Evolutionary conservation across 2,888 invertebrate species (phyloP).

Genomic region (Hypercompe scribonia): DNA sequence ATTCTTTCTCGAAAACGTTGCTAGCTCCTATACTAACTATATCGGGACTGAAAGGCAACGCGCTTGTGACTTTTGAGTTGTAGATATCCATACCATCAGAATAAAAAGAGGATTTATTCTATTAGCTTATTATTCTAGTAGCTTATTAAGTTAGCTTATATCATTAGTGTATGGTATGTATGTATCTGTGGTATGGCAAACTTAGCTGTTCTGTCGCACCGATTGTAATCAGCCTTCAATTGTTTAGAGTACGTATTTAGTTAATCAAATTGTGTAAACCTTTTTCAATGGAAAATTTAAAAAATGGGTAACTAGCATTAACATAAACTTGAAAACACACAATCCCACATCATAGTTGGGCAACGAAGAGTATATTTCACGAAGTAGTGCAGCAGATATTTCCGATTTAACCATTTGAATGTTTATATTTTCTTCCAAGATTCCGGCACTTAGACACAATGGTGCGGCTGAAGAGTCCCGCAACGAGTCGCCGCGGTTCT

Average conservation of each 20-base stretch:
- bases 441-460: slow-evolving; percentile 95
- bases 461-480: slow-evolving; percentile 91
- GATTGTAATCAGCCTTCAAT: background rate
- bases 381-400: too few relatives aligned
- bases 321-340: background rate
- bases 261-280: background rate
- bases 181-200: background rate
- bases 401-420: background rate
- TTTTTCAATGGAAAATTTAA: too few relatives aligned
- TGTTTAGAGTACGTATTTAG: background rate
- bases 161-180: background rate
- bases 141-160: too few relatives aligned
- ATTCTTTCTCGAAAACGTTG: too few relatives aligned
- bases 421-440: slow-evolving; percentile 74
- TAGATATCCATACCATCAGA: too few relatives aligned
- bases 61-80: too few relatives aligned
- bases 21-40: too few relatives aligned
- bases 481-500: slow-evolving; percentile 88
- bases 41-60: too few relatives aligned
- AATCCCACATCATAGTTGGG: background rate
- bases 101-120: too few relatives aligned
- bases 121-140: too few relatives aligned
- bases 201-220: background rate
- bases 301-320: background rate
- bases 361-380: too few relatives aligned